phyloP scores from a whole-genome alignment of 2,113 vertebrate genomes.

The Xiphophorus maculatus region DNA sequence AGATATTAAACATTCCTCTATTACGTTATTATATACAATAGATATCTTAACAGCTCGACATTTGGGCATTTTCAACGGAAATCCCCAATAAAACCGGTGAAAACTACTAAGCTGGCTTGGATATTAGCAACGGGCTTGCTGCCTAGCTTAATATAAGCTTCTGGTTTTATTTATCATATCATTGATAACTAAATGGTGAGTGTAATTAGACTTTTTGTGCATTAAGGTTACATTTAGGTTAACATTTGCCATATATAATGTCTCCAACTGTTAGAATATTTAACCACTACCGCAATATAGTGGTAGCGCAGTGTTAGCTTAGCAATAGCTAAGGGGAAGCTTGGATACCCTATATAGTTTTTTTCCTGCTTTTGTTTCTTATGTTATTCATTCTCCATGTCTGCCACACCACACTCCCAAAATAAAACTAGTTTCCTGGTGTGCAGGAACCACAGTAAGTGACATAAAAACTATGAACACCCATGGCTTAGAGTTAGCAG shows the following conservation, averaged over 20 bases:
- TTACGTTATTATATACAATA: not conserved
- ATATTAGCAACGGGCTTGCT: conserved; percentile 29
- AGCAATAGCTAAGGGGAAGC: not conserved
- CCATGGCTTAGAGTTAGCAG: not conserved
- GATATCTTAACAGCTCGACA: not conserved
- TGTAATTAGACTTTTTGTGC: not conserved
- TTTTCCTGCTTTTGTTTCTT: not conserved
- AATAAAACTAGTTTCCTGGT: not conserved
- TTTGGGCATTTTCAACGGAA: not conserved
- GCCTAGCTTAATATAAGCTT: conserved; percentile 10
- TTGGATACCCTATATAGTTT: not conserved
- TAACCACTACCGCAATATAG: not conserved
- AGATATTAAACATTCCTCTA: not conserved
- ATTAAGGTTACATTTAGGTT: not conserved
- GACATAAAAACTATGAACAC: not conserved
- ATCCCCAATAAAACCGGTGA: not conserved
- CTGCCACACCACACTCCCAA: not conserved
- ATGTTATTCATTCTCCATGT: not conserved
- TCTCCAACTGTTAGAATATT: not conserved
- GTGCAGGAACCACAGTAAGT: not conserved
- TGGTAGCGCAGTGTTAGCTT: not conserved
- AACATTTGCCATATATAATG: not conserved
- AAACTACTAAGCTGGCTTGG: conserved; percentile 21
- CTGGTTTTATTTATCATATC: not conserved
- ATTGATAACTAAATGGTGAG: not conserved